Percentiles rank a stretch among this genome's conserved stretches.
These are phyloP conservation scores for Eucidaris tribuloides DNA, from an alignment of 35 echinoderm and acorn worm species.

Conservation along the genomic window DNA sequence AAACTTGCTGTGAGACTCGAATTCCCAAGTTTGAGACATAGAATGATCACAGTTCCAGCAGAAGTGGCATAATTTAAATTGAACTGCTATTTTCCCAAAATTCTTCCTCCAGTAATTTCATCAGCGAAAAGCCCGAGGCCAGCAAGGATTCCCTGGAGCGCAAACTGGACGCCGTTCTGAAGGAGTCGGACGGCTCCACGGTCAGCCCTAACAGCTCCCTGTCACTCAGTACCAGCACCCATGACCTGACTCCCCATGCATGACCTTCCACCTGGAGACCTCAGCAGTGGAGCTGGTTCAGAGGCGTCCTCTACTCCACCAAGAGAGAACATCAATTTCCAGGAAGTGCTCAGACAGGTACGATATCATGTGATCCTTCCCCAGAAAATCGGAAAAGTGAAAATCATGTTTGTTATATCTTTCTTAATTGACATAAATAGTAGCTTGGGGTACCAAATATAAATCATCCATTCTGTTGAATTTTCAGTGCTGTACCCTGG, in stretches of 20 bases:
- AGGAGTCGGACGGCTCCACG: constrained; percentile 51
- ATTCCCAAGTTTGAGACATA: too few relatives aligned
- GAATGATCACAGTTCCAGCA: too few relatives aligned
- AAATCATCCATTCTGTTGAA: too few relatives aligned
- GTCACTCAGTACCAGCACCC: constrained; percentile 17
- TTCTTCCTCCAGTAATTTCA: background rate
- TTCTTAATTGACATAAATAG: too few relatives aligned
- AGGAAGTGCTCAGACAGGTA: constrained; percentile 97
- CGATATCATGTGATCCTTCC: background rate
- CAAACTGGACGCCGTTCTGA: constrained; percentile 61
- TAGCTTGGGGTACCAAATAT: too few relatives aligned
- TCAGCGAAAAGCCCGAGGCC: constrained; percentile 39
- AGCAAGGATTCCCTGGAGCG: constrained; percentile 75
- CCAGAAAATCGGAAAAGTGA: background rate
- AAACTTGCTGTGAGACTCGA: too few relatives aligned
- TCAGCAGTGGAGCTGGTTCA: constrained; percentile 70
- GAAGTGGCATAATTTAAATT: too few relatives aligned
- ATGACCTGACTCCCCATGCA: constrained; percentile 18
- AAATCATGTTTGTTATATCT: too few relatives aligned
- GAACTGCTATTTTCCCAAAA: background rate
- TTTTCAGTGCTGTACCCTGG: too few relatives aligned
- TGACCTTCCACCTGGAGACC: constrained; percentile 57
- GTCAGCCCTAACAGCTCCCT: constrained; percentile 60
- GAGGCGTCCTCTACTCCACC: constrained; percentile 77
- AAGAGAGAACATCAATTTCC: constrained; percentile 91